A percentile compares a stretch with the other conserved stretches of the same genome.
phyloP scores from a whole-genome alignment of 2,113 vertebrate species.

The Triplophysa siluroides region DNA sequence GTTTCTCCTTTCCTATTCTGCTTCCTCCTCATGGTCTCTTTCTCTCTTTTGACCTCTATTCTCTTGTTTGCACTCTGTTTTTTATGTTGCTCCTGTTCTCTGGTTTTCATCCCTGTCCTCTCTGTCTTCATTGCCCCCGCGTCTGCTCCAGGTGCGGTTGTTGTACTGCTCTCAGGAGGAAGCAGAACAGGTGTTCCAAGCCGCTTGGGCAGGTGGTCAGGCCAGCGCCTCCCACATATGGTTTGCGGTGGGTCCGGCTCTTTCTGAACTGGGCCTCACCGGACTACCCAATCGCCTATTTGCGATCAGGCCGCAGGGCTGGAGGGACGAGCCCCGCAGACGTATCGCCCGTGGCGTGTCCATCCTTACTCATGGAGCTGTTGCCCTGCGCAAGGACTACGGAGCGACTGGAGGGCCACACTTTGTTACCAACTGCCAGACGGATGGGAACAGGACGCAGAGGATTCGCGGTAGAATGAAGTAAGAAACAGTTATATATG shows the following conservation, averaged over 20 bases:
- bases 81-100: constrained; percentile 58
- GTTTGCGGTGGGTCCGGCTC: constrained; percentile 88
- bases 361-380: constrained; percentile 88
- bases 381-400: constrained; percentile 85
- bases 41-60: constrained; percentile 15
- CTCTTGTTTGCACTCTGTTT: constrained; percentile 56
- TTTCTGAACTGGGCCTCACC: constrained; percentile 81
- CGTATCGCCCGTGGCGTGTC: constrained; percentile 87
- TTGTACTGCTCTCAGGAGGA: constrained; percentile 94
- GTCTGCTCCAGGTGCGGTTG: constrained; percentile 79
- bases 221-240: constrained; percentile 89
- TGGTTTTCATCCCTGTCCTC: constrained; percentile 54
- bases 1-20: background rate
- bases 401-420: constrained; percentile 83
- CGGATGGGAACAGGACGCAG: constrained; percentile 82
- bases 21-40: background rate
- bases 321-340: constrained; percentile 85
- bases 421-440: constrained; percentile 87
- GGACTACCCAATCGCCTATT: constrained; percentile 84
- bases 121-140: constrained; percentile 60
- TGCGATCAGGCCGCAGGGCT: constrained; percentile 87
- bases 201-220: constrained; percentile 85
- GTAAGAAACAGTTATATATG: constrained; percentile 63
- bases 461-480: constrained; percentile 81
- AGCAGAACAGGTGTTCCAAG: constrained; percentile 85